These are phyloP conservation scores for Malurus cyaneus DNA, from an alignment of 2,113 vertebrate species.

Conservation along the genomic window DNA sequence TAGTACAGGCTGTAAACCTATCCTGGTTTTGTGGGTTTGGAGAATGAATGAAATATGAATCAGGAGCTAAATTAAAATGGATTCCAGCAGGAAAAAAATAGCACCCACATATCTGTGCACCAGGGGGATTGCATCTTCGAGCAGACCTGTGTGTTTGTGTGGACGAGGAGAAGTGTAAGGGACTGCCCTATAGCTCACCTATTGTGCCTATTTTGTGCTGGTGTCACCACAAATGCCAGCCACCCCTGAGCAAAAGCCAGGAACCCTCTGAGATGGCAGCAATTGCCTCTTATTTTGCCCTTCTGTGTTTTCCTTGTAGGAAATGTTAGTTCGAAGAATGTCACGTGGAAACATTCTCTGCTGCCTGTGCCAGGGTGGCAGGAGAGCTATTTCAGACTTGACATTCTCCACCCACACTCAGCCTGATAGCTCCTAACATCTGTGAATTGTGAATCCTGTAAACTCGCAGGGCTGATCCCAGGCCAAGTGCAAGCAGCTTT, in stretches of 20 bases:
- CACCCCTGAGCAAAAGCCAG: constrained; percentile 15
- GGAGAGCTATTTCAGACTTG: constrained; percentile 84
- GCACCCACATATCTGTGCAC: constrained; percentile 79
- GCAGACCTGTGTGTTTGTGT: neutral
- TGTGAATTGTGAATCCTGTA: constrained; percentile 83
- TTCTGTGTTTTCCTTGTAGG: constrained; percentile 56
- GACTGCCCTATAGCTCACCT: neutral
- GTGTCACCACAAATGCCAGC: constrained; percentile 53
- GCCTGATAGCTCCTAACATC: constrained; percentile 81
- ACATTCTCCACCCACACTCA: constrained; percentile 81
- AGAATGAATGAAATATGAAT: constrained; percentile 89
- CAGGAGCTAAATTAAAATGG: constrained; percentile 91
- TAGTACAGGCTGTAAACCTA: constrained; percentile 79
- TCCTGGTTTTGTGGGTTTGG: constrained; percentile 82
- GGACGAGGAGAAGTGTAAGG: neutral
- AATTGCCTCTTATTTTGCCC: neutral
- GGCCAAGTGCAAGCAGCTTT: constrained; percentile 73
- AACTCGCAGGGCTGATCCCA: constrained; percentile 64
- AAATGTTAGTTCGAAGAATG: constrained; percentile 69
- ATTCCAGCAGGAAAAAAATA: constrained; percentile 88
- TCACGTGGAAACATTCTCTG: constrained; percentile 75
- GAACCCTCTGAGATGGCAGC: neutral
- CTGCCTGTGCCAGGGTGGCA: constrained; percentile 75
- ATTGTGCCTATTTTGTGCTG: constrained; percentile 50
- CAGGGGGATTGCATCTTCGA: constrained; percentile 73